These are phyloP conservation scores for Furnarius figulus DNA, from an alignment of 2,113 vertebrate genomes.

Conservation along the genomic window DNA sequence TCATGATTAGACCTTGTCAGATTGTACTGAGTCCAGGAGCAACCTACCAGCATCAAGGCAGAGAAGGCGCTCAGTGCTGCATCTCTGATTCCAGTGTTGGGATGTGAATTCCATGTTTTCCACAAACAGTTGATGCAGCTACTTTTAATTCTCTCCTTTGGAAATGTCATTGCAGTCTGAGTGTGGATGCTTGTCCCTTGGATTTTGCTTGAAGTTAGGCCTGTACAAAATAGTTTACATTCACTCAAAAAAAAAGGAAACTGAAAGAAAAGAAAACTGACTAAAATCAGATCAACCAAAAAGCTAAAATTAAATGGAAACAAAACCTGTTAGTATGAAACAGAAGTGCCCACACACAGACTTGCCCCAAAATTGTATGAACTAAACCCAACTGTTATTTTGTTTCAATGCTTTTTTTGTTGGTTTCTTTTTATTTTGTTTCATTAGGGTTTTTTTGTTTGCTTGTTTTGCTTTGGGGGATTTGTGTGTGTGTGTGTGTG, in stretches of 20 bases:
- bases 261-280: neutral
- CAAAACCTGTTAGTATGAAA: neutral
- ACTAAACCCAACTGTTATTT: conserved; percentile 17
- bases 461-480: neutral
- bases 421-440: neutral
- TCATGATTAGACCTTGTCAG: neutral
- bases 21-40: neutral
- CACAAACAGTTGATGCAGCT: neutral
- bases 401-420: neutral
- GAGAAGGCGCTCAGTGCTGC: neutral
- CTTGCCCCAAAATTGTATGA: neutral
- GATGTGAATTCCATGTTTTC: neutral
- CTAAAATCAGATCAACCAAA: neutral
- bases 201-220: neutral
- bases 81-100: neutral
- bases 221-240: neutral
- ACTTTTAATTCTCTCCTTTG: neutral
- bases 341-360: conserved; percentile 8
- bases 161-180: neutral
- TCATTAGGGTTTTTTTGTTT: neutral
- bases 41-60: neutral
- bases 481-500: neutral
- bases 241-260: neutral
- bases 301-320: conserved; percentile 37
- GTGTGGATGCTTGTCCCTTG: neutral